phyloP scores from a whole-genome alignment of 2,797 vertebrate species.

The Urosaurus nigricauda region DNA sequence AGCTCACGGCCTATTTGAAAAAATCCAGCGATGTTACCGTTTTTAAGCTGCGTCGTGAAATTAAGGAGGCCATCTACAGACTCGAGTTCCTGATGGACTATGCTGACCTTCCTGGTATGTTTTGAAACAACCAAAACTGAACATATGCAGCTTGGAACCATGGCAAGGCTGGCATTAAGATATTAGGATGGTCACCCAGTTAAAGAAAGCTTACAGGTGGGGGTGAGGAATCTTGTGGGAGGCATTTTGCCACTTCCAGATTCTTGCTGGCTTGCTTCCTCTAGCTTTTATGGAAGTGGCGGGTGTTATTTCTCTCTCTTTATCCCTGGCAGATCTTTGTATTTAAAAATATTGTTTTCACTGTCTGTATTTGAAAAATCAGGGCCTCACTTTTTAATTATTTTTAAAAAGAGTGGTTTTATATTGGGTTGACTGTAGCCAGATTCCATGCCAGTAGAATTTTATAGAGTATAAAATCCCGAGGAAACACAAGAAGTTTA shows the following conservation, averaged over 20 bases:
- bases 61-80: conserved; percentile 80
- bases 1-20: conserved; percentile 81
- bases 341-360: background rate
- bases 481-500: background rate
- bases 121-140: background rate
- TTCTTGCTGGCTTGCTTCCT: background rate
- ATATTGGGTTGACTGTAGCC: background rate
- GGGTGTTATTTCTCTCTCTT: background rate
- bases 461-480: background rate
- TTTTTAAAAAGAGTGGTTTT: background rate
- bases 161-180: background rate
- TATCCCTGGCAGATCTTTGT: background rate
- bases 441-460: background rate
- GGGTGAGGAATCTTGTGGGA: background rate
- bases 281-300: background rate
- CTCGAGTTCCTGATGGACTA: conserved; percentile 88
- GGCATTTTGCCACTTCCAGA: background rate
- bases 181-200: background rate
- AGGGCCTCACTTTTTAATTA: too few species aligned
- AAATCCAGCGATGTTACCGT: conserved; percentile 86
- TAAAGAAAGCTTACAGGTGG: background rate
- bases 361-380: background rate
- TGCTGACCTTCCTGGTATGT: conserved; percentile 84
- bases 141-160: background rate
- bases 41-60: conserved; percentile 81